These are phyloP conservation scores for Pyrochroa serraticornis DNA, from an alignment of 2,888 invertebrate genomes.

Conservation along the genomic window DNA sequence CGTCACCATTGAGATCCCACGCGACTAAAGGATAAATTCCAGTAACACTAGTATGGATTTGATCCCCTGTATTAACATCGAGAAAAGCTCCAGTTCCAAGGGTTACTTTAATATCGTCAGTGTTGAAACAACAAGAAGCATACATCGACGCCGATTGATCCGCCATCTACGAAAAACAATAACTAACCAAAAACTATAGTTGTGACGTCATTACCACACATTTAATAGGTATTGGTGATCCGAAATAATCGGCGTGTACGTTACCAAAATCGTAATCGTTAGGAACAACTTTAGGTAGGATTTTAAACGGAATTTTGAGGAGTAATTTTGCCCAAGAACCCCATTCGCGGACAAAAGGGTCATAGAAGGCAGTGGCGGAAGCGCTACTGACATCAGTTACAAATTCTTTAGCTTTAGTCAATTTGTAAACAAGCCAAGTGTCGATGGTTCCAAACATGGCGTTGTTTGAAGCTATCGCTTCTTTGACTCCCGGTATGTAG, in stretches of 20 bases:
- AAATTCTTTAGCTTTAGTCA: conserved; percentile 70
- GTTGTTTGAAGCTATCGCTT: conserved; percentile 67
- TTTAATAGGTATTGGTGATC: conserved; percentile 76
- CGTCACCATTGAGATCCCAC: conserved; percentile 72
- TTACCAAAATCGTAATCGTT: conserved; percentile 77
- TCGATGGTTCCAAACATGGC: conserved; percentile 89
- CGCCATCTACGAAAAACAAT: conserved; percentile 66
- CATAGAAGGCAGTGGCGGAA: conserved; percentile 90
- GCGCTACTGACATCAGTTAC: conserved; percentile 91
- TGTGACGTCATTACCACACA: conserved; percentile 69
- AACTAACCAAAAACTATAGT: conserved; percentile 3
- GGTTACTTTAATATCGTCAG: conserved; percentile 84
- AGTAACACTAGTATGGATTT: conserved; percentile 79
- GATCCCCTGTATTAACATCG: conserved; percentile 77
- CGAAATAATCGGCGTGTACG: conserved; percentile 72
- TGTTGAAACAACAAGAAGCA: conserved; percentile 81
- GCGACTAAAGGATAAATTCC: conserved; percentile 92
- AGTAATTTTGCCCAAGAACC: conserved; percentile 69
- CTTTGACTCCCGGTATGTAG: conserved; percentile 71
- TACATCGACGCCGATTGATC: conserved; percentile 91
- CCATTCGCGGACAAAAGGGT: conserved; percentile 91
- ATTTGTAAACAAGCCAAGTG: conserved; percentile 89
- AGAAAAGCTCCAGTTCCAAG: conserved; percentile 93
- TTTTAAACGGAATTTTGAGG: conserved; percentile 74
- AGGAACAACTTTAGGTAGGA: conserved; percentile 82